A percentile compares a stretch with the other conserved stretches of the same genome.
These are phyloP conservation scores for Serinus canaria DNA, from an alignment of 2,113 vertebrate genomes.

Conservation along the genomic window DNA sequence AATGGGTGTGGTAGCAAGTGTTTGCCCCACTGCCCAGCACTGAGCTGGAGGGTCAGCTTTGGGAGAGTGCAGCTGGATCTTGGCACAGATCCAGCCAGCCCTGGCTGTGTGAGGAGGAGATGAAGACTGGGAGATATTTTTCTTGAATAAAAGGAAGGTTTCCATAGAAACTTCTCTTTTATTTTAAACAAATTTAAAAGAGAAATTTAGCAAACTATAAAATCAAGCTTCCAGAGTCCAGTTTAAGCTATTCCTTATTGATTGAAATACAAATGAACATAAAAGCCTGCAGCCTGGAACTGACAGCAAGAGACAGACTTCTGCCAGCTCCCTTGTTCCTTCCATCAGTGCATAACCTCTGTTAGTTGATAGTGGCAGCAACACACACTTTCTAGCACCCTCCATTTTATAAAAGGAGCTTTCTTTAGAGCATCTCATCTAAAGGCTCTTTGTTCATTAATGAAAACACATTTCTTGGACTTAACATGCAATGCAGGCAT, in stretches of 20 bases:
- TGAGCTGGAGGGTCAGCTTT: rapidly evolving
- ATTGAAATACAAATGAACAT: slow-evolving; percentile 48
- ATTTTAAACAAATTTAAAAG: slow-evolving; percentile 53
- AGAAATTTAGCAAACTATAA: slow-evolving; percentile 54
- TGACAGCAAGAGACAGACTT: slow-evolving; percentile 35
- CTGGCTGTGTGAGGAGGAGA: background rate
- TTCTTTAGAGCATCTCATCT: background rate
- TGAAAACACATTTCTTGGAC: background rate
- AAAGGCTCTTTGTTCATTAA: background rate
- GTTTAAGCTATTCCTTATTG: slow-evolving; percentile 48
- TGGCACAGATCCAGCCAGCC: background rate
- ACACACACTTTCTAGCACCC: background rate
- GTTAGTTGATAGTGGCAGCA: slow-evolving; percentile 34
- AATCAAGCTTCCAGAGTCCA: slow-evolving; percentile 37
- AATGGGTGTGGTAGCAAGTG: rapidly evolving
- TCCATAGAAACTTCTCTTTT: slow-evolving; percentile 64
- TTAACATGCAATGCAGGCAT: background rate
- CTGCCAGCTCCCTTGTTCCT: slow-evolving; percentile 40
- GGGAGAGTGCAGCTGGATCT: rapidly evolving
- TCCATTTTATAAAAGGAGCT: slow-evolving; percentile 6
- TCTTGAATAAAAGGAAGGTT: slow-evolving; percentile 45
- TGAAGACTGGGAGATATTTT: background rate
- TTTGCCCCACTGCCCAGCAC: background rate
- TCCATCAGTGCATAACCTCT: slow-evolving; percentile 38
- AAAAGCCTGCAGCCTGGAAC: slow-evolving; percentile 55